Percentiles rank a stretch among this genome's conserved stretches.
Evolutionary conservation across 2,113 vertebrate species (phyloP).

Genomic region (Catharus fuscescens): DNA sequence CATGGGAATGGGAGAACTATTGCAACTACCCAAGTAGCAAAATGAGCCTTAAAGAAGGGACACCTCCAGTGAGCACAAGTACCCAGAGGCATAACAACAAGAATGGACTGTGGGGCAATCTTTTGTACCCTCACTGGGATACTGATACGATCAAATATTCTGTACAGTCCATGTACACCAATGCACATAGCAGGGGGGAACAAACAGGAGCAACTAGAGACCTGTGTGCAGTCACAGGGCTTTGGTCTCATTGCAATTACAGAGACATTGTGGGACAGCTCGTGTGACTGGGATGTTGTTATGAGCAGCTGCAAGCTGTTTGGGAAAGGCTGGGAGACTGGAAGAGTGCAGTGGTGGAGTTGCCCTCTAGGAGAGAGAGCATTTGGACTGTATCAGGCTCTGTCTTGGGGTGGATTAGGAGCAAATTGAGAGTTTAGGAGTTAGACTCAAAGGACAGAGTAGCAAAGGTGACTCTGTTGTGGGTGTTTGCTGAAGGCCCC

Average conservation of each 20-base stretch:
- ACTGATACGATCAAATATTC: background rate
- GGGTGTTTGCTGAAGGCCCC: background rate
- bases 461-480: background rate
- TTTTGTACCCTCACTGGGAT: too few species aligned
- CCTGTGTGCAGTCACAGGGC: background rate
- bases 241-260: background rate
- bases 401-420: background rate
- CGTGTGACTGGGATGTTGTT: background rate
- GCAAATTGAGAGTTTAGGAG: background rate
- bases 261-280: background rate
- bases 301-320: background rate
- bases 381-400: background rate
- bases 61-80: accelerated
- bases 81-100: background rate
- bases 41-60: background rate
- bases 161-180: accelerated
- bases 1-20: background rate
- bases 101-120: background rate
- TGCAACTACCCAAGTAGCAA: background rate
- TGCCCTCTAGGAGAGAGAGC: background rate
- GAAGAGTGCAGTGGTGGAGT: background rate
- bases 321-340: background rate
- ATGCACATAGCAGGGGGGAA: background rate
- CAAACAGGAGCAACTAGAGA: background rate
- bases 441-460: background rate